Base-by-base conservation (phyloP, 1,140 invertebrate species). In the Temnothorax curvispinosus region DNA sequence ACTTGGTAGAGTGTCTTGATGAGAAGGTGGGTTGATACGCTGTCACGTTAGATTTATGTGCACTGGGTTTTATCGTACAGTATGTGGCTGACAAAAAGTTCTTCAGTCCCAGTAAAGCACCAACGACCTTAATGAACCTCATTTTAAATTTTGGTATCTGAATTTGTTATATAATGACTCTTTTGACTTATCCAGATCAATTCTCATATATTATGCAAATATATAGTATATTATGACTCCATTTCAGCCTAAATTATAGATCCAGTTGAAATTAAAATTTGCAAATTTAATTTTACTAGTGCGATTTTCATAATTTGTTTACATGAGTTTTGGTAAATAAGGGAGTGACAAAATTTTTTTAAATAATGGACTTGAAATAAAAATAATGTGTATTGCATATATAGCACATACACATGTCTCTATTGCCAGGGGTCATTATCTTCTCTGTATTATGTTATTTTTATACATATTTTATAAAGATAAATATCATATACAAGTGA, bases 1-100 rank as follows among this genome's bases (percentile, higher is more conserved):
- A 99, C 97, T 97, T 99, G 95, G 97, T 99, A 95, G 99, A 99
- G 96, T 99, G 99, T 97, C 97, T 99, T 92, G 98, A 99, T 92
- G 97, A 98, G 95, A 98, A 98, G 97, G 97, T 98, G 95, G 96
- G 96, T 96, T 95, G 88, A 95, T 91, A 95, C 94, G 94, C 94
- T 94, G 90, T 95, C 94, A 94, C 94, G 94, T 94, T 91, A 93
- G 92, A 92, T 93, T 93, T 90, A 87, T 87, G 92, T 91, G 90
- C 92, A 93, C 90, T 90, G 90, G 91, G 91, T 85, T 89, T 89
- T 90, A 92, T 87, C 87, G 88, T 91, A 88, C 88, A 81, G 67
- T 91, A 76, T 85, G 65, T 50, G 86, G 88, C 85, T 91, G 90
- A 71, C 47, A 62, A 50, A 27, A 82, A 60, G 78, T 91, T 78